These are phyloP conservation scores for Solea senegalensis DNA, from an alignment of 2,113 vertebrate species.

Conservation along the genomic window DNA sequence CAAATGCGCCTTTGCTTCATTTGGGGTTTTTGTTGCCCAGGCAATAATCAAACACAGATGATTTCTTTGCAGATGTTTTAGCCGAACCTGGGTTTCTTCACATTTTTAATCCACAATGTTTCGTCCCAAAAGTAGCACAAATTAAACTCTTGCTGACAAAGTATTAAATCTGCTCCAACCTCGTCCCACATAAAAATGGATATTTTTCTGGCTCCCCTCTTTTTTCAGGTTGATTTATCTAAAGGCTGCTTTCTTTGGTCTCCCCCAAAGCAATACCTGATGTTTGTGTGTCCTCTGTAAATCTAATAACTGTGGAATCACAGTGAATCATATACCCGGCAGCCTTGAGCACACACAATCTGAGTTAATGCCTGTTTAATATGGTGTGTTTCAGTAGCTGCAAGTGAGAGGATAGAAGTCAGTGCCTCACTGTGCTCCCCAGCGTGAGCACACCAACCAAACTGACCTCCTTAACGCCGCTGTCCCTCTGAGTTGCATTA, in stretches of 20 bases:
- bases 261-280: conserved; percentile 31
- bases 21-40: not conserved
- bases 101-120: conserved; percentile 7
- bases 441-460: conserved; percentile 29
- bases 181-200: conserved; percentile 10
- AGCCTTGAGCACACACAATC: conserved; percentile 14
- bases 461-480: conserved; percentile 48
- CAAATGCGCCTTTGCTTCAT: conserved; percentile 8
- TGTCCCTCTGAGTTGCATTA: conserved; percentile 59
- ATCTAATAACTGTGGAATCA: conserved; percentile 34
- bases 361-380: conserved; percentile 25
- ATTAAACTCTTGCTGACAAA: conserved; percentile 7
- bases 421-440: conserved; percentile 6
- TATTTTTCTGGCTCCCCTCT: conserved; percentile 28
- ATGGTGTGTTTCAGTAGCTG: conserved; percentile 33
- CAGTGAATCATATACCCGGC: conserved; percentile 8
- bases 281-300: conserved; percentile 45
- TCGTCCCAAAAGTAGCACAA: conserved; percentile 9
- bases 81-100: conserved; percentile 11
- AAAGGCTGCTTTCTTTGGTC: conserved; percentile 12
- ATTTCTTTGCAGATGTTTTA: not conserved
- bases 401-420: conserved; percentile 24
- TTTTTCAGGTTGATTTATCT: conserved; percentile 22
- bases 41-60: conserved; percentile 7
- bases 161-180: not conserved